Conservation (phyloP, 2,797 vertebrate genomes). For the Chaenodraco wilsoni region DNA sequence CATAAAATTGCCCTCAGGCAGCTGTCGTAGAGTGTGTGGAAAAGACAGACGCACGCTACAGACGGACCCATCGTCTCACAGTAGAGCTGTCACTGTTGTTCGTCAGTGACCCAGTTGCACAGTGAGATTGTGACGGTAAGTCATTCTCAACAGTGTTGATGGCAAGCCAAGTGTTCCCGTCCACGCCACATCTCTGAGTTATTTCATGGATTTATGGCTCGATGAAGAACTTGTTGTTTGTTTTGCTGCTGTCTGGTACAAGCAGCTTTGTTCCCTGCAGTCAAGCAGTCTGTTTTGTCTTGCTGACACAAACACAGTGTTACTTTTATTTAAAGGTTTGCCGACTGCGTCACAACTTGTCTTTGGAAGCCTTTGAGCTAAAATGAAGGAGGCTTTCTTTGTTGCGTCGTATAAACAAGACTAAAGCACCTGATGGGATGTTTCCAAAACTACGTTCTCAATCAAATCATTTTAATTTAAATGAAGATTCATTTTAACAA, state of each 20-base stretch:
- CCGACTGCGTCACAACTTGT: conserved; percentile 15
- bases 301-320: conserved; percentile 18
- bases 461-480: too few relatives aligned
- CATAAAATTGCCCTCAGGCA: conserved; percentile 48
- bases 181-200: not conserved
- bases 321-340: conserved; percentile 46
- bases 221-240: conserved; percentile 34
- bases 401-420: conserved; percentile 19
- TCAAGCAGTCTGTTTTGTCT: conserved; percentile 25
- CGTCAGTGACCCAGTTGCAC: conserved; percentile 22
- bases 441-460: not conserved
- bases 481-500: too few relatives aligned
- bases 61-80: conserved; percentile 21
- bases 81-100: conserved; percentile 36
- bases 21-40: conserved; percentile 54
- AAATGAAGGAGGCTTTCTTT: conserved; percentile 9
- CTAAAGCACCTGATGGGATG: conserved; percentile 9
- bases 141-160: conserved; percentile 29
- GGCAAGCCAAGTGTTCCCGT: conserved; percentile 17
- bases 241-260: conserved; percentile 24
- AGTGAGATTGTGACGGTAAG: conserved; percentile 20
- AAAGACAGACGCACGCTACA: conserved; percentile 29
- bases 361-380: not conserved
- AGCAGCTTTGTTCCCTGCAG: conserved; percentile 41
- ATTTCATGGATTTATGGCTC: conserved; percentile 30